A percentile compares a stretch with the other conserved stretches of the same genome.
These are phyloP conservation scores for Notothenia coriiceps DNA, from an alignment of 2,113 vertebrate species.

Conservation along the genomic window DNA sequence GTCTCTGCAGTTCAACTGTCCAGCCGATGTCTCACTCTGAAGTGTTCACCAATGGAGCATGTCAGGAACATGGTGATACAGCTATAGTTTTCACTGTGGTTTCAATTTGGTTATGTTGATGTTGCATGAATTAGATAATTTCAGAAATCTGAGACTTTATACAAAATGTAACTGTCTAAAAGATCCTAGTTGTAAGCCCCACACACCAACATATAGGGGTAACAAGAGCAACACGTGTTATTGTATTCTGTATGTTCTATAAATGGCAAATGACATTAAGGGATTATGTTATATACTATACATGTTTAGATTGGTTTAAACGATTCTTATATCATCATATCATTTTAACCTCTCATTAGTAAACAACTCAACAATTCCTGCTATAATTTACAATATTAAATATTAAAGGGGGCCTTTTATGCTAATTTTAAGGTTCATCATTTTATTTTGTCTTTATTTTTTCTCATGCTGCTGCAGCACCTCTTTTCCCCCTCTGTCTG, in stretches of 20 bases:
- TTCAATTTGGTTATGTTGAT: conserved; percentile 12
- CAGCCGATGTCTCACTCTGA: background rate
- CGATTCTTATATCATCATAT: no score
- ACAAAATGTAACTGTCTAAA: background rate
- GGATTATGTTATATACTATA: no score
- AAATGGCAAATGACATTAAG: background rate
- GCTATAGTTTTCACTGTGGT: background rate
- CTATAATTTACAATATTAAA: background rate
- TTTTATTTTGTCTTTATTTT: no score
- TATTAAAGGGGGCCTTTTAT: background rate
- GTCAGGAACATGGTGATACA: conserved; percentile 12
- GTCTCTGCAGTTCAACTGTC: background rate
- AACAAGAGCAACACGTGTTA: conserved; percentile 8
- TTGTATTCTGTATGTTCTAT: background rate
- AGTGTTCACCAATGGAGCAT: conserved; percentile 15
- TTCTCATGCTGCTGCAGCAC: no score
- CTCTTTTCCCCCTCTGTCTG: no score
- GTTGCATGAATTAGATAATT: conserved; percentile 11
- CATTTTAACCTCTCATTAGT: background rate
- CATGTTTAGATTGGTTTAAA: no score
- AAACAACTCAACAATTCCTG: background rate
- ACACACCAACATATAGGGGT: background rate
- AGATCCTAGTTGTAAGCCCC: background rate
- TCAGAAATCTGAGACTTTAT: conserved; percentile 1
- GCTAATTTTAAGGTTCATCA: no score